Evolutionary conservation across 2,113 vertebrate genomes (phyloP), one percentile per base, ranked within the genome.

Genomic region (Emydocephalus ijimae): DNA sequence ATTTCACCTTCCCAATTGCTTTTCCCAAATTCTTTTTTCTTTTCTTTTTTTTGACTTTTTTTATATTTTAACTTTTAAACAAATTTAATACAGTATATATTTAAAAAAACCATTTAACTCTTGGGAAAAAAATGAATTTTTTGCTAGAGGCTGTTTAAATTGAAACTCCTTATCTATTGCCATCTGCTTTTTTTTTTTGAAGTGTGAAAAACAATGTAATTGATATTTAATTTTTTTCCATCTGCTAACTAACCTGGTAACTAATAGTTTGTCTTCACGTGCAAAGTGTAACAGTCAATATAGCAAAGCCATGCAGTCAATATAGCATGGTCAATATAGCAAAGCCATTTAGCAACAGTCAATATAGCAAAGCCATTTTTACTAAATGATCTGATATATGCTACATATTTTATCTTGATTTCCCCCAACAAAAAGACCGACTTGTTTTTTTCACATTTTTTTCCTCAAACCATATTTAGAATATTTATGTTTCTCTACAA

Each of bases 201-300:
- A 14, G 5, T 85, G 26, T 29, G 91, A 93, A 56, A 88, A 64
- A 20, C 29, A 88, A 64, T 93, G 21, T 26, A 45, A 81, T 43
- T 45, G 24, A 59, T 81, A 54, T 34, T n/a, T 4, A 34, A 7
- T 23, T 23, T 57, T 57, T 57, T 57, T 92, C 91, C 0, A 1
- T 94, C 92, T 92, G 56, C n/a, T 94, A 45, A 26, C 59, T 59
- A 94, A 1, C 29, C 92, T 88, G 24, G 88, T 89, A 74, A 54
- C 3, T 55, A n/a, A 93, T 93, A 85, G 87, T n/a, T 74, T 14
- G 15, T 94, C 93, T 96, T 90, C 93, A 92, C 69, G 2, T 1
- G 26, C 14, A 50, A 52, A 87, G 50, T 29, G 26, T 50, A 50
- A 86, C 43, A 50, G 1, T 24, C 85, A 88, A 2, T n/a, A 52